Percentiles rank a stretch among this genome's conserved stretches.
Evolutionary conservation across 2,888 invertebrate genomes (phyloP).

Genomic region (Pristionchus japonicus): DNA sequence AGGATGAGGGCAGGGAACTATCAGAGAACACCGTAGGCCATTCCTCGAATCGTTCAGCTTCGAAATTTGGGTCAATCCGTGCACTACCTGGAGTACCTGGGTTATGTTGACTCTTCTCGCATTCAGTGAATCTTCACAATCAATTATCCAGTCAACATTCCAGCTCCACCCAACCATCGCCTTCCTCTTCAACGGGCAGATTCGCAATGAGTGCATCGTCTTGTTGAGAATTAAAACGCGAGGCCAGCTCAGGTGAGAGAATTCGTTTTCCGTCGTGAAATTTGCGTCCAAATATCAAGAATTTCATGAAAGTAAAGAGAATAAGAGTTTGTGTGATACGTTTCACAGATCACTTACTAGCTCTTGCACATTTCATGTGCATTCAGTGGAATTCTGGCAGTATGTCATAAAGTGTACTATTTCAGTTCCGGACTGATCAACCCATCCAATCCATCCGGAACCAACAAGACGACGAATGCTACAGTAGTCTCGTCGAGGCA

Average conservation of each 20-base stretch:
- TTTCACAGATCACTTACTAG: no score
- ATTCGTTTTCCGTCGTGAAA: neutral
- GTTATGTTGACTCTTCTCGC: no score
- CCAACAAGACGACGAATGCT: neutral
- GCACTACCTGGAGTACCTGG: neutral
- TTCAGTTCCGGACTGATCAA: neutral
- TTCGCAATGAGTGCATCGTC: constrained; percentile 21
- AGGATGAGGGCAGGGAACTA: neutral
- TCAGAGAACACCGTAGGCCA: no score
- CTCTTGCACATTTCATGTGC: no score
- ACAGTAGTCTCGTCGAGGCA: neutral
- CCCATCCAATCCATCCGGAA: constrained; percentile 15
- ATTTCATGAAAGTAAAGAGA: no score
- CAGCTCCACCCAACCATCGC: constrained; percentile 34
- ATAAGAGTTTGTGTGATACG: no score
- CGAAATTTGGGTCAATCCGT: neutral
- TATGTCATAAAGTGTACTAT: neutral
- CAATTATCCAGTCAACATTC: neutral
- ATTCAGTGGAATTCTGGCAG: no score
- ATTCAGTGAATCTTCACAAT: no score
- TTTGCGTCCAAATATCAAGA: no score
- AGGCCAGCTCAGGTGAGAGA: neutral
- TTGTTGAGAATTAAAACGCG: neutral
- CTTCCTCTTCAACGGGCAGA: constrained; percentile 35
- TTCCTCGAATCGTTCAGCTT: no score